Evolutionary conservation across 1,140 invertebrate genomes (phyloP), one percentile per base, ranked within the genome.

Genomic region (Diorhabda sublineata): DNA sequence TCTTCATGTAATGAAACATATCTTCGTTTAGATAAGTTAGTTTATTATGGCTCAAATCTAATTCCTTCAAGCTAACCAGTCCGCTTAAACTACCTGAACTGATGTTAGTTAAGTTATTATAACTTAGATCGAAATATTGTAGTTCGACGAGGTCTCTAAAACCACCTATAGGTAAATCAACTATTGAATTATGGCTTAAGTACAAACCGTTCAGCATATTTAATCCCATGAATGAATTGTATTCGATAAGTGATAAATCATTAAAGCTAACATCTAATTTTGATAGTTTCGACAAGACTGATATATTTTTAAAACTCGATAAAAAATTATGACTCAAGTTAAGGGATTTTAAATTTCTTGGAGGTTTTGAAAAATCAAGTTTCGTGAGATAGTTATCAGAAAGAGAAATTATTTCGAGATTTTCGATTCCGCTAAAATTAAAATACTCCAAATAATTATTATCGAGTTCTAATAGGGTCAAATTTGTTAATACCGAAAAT

Each of bases 41-140:
- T 57, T 66, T 58, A 42, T 66, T 66, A 45, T 66, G 9, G 42
- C 64, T 66, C 4, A 66, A 41, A 45, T 66, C 64, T 26, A 66
- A 57, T 4, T 59, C 58, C n/a, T 41, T 45, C 6, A 66, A n/a
- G 9, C 42, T 45, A 43, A 45, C 56, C 6, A 66, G 57, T 2
- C 64, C 64, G 44, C 5, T 59, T 4, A 66, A 59, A 43, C 43
- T 11, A 3, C 64, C 64, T 9, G 44, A 7, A 9, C 26, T 2
- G 3, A 66, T 45, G n/a, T 42, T 66, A n/a, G 44, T 26, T 1
- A 66, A 9, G 41, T 42, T 58, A 42, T 66, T 66, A 44, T 59
- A 9, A 44, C 64, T 66, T 42, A 66, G 42, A 26, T 66, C 56
- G 5, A 66, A 44, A 2, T 58, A 5, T 26, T n/a, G 9, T 5